phyloP scores from a whole-genome alignment of 2,888 invertebrate species.

The Tetragnatha montana region DNA sequence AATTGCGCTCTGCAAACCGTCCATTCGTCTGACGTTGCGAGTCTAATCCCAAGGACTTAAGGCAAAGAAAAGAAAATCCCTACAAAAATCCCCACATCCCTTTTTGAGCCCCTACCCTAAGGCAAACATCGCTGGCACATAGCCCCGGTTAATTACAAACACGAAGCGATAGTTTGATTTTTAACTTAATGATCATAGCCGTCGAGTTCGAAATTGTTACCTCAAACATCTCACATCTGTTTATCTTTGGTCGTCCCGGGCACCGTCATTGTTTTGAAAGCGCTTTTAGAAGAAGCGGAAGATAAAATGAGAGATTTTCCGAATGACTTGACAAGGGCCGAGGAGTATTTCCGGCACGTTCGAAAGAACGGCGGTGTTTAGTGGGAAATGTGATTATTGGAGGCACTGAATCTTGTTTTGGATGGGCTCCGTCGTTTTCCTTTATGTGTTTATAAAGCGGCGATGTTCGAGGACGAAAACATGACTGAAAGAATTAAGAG shows the following conservation, averaged over 20 bases:
- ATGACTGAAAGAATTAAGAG: neutral
- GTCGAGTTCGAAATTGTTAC: constrained; percentile 28
- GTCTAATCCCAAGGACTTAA: neutral
- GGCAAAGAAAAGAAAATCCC: neutral
- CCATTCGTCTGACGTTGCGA: neutral
- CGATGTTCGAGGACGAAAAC: neutral
- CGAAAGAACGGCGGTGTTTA: neutral
- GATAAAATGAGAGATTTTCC: neutral
- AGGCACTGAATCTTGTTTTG: neutral
- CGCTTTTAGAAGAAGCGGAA: neutral
- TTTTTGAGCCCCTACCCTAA: neutral
- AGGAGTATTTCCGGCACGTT: neutral
- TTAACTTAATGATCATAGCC: constrained; percentile 38
- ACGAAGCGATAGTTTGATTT: constrained; percentile 18
- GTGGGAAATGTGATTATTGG: neutral
- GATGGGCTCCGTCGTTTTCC: neutral
- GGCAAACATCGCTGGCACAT: neutral
- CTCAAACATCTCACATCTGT: constrained; percentile 34
- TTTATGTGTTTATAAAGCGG: neutral
- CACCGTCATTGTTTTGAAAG: neutral
- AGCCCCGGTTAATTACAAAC: constrained; percentile 22
- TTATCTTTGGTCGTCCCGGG: neutral
- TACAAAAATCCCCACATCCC: neutral
- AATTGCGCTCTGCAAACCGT: neutral
- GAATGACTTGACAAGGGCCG: neutral